phyloP scores from a whole-genome alignment of 1,140 invertebrate genomes.

The Schlechtendalia chinensis region DNA sequence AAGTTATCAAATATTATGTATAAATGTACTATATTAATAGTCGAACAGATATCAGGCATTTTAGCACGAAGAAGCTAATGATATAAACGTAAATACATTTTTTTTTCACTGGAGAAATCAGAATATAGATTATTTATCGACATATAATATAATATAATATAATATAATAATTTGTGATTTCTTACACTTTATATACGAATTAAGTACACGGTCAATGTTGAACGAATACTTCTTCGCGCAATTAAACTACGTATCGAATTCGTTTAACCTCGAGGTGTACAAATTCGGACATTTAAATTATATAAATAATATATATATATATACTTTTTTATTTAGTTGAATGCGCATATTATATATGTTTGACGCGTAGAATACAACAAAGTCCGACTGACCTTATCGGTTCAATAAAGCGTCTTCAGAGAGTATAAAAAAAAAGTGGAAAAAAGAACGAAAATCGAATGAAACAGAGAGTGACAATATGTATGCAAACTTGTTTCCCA shows the following conservation, averaged over 20 bases:
- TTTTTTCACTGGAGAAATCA: conserved; percentile 4
- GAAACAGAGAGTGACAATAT: neutral
- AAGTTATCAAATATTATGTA: too few species aligned
- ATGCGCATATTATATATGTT: neutral
- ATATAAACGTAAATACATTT: too few species aligned
- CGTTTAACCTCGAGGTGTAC: neutral
- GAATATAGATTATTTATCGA: neutral
- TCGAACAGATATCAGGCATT: too few species aligned
- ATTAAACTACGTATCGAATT: neutral
- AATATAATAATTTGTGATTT: conserved; percentile 9
- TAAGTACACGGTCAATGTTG: neutral
- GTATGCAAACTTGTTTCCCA: conserved; percentile 14
- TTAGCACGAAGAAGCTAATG: too few species aligned
- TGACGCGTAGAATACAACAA: neutral
- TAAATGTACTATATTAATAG: too few species aligned
- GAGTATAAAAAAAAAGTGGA: neutral
- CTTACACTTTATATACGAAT: neutral
- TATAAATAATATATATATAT: too few species aligned
- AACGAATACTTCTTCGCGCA: neutral
- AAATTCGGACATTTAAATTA: too few species aligned
- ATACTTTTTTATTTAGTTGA: neutral
- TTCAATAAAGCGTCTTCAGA: neutral
- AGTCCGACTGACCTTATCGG: neutral
- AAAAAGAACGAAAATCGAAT: neutral
- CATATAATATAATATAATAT: too few species aligned